A percentile compares a stretch with the other conserved stretches of the same genome.
These are phyloP conservation scores for Nixonia krombeini DNA, from an alignment of 1,140 invertebrate species.

Conservation along the genomic window DNA sequence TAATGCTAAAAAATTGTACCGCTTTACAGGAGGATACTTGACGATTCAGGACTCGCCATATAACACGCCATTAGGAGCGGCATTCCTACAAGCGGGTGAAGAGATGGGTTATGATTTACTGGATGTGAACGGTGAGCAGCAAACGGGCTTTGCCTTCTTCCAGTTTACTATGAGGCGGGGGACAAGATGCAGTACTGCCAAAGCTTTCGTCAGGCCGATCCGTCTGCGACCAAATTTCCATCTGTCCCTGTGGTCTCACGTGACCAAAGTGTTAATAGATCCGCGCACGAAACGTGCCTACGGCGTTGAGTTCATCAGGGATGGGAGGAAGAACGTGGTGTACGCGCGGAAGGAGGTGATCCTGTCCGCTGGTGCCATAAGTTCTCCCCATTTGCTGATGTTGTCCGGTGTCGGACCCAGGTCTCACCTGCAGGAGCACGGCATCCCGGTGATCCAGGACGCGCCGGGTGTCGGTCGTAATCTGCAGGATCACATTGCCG, in stretches of 20 bases:
- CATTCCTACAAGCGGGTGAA: slow-evolving; percentile 88
- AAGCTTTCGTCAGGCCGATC: slow-evolving; percentile 85
- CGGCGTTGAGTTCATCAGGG: slow-evolving; percentile 83
- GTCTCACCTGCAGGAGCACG: slow-evolving; percentile 78
- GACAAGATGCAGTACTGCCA: slow-evolving; percentile 82
- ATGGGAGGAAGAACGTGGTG: slow-evolving; percentile 77
- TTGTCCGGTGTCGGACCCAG: slow-evolving; percentile 86
- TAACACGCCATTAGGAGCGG: slow-evolving; percentile 84
- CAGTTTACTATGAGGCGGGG: slow-evolving; percentile 88
- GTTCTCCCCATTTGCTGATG: slow-evolving; percentile 86
- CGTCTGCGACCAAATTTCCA: slow-evolving; percentile 81
- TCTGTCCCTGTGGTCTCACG: slow-evolving; percentile 81
- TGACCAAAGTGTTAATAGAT: slow-evolving; percentile 83
- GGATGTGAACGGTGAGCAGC: slow-evolving; percentile 83
- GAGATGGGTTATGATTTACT: slow-evolving; percentile 91
- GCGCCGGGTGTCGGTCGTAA: slow-evolving; percentile 84
- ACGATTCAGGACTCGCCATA: slow-evolving; percentile 86
- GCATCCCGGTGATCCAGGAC: slow-evolving; percentile 79
- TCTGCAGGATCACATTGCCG: slow-evolving; percentile 87
- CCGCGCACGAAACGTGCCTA: slow-evolving; percentile 78
- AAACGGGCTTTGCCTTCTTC: slow-evolving; percentile 85
- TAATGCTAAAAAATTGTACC: too few species aligned
- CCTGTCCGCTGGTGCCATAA: slow-evolving; percentile 83
- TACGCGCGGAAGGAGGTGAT: slow-evolving; percentile 85
- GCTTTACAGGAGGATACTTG: slow-evolving; percentile 80